Percentiles rank a stretch among this genome's conserved stretches.
phyloP scores from a whole-genome alignment of 2,797 vertebrate species.

The Poecilia picta region DNA sequence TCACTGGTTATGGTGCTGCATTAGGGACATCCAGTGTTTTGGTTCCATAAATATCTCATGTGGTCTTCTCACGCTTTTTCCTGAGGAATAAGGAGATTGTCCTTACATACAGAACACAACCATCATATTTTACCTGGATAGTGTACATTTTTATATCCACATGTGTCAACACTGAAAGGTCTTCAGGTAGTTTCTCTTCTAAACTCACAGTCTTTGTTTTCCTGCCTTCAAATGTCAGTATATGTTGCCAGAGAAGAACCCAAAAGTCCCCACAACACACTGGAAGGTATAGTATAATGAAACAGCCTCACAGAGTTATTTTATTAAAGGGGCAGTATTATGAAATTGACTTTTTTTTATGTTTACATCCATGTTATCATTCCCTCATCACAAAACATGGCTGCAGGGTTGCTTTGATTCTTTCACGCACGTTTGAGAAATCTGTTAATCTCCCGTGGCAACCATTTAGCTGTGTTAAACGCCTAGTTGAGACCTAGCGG shows the following conservation, averaged over 20 bases:
- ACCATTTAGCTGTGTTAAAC: no score
- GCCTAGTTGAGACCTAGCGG: no score
- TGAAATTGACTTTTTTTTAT: no score
- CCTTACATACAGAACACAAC: background rate
- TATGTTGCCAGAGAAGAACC: constrained; percentile 1
- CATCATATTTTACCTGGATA: background rate
- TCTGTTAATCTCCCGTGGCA: no score
- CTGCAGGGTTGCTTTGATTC: no score
- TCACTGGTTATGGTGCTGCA: background rate
- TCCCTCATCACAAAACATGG: no score
- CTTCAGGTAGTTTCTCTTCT: background rate
- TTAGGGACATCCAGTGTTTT: background rate
- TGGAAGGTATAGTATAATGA: background rate
- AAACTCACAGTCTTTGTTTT: background rate
- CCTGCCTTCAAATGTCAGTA: background rate
- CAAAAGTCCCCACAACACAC: background rate
- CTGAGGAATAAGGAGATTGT: background rate
- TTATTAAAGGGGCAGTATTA: no score
- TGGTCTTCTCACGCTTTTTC: background rate
- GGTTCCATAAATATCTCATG: background rate
- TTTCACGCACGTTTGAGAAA: no score
- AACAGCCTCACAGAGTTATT: background rate
- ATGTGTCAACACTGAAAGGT: background rate
- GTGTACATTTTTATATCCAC: background rate
- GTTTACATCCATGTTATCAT: no score